Evolutionary conservation across 2,888 invertebrate species (phyloP).

Genomic region (Iphiclides podalirius): DNA sequence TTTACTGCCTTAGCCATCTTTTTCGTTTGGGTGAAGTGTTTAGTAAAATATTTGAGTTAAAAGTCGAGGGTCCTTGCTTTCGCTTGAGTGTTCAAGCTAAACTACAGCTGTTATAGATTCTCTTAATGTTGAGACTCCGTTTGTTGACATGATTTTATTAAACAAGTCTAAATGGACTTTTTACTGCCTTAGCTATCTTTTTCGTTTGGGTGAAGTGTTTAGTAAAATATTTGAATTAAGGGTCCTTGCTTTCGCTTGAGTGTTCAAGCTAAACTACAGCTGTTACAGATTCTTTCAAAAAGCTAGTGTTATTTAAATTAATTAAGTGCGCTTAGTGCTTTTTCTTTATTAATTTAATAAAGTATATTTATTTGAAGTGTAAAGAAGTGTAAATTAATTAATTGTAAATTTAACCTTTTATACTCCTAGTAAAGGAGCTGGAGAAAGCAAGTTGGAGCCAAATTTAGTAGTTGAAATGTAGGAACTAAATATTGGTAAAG

Average conservation of each 20-base stretch:
- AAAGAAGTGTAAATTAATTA: background rate
- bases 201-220: slow-evolving; percentile 1
- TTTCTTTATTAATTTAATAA: background rate
- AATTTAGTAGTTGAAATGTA: slow-evolving; percentile 26
- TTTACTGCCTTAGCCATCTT: background rate
- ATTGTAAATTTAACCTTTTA: slow-evolving; percentile 2
- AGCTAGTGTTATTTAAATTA: slow-evolving; percentile 10
- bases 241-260: slow-evolving; percentile 14
- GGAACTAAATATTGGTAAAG: slow-evolving; percentile 1
- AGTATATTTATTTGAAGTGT: background rate
- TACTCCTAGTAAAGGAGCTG: background rate
- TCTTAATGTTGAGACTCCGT: too few relatives aligned
- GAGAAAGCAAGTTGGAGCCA: slow-evolving; percentile 10
- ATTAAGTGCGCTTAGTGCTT: background rate
- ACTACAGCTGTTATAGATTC: slow-evolving; percentile 9
- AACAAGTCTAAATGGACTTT: too few relatives aligned
- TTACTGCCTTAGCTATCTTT: background rate
- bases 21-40: background rate
- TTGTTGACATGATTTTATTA: too few relatives aligned
- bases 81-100: slow-evolving; percentile 8
- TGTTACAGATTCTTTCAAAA: slow-evolving; percentile 9
- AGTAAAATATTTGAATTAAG: slow-evolving; percentile 17
- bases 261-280: slow-evolving; percentile 8
- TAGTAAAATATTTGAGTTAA: slow-evolving; percentile 18
- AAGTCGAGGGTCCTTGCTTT: slow-evolving; percentile 18